phyloP scores from a whole-genome alignment of 2,888 invertebrate species.

The Acanthoscelides obtectus region DNA sequence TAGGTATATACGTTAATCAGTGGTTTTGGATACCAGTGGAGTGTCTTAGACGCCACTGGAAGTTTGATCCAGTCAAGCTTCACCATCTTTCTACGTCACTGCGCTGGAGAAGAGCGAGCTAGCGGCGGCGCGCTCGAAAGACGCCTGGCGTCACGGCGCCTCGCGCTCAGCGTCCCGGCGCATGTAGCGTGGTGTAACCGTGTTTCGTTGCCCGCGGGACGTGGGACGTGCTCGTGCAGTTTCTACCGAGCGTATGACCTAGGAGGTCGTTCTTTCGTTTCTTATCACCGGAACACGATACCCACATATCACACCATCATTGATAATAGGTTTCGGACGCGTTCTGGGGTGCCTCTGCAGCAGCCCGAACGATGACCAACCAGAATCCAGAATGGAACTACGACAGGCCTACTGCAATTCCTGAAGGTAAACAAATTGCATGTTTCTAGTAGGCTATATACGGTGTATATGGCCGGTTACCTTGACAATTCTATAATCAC shows the following conservation, averaged over 20 bases:
- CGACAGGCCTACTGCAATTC: neutral
- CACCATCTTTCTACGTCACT: neutral
- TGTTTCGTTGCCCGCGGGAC: slow-evolving; percentile 34
- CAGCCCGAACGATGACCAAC: neutral
- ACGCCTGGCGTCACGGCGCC: slow-evolving; percentile 32
- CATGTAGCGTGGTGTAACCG: slow-evolving; percentile 42
- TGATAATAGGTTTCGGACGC: slow-evolving; percentile 7
- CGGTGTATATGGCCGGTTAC: neutral
- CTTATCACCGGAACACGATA: slow-evolving; percentile 26
- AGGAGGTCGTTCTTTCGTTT: slow-evolving; percentile 19
- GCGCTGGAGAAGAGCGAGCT: slow-evolving; percentile 4
- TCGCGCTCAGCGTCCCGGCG: slow-evolving; percentile 31
- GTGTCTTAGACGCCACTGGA: neutral
- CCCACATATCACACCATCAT: slow-evolving; percentile 32
- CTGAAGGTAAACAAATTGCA: neutral
- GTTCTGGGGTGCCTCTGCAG: slow-evolving; percentile 33
- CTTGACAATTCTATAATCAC: neutral
- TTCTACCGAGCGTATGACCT: neutral
- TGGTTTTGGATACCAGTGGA: no score
- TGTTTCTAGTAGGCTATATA: neutral
- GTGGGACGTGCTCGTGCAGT: neutral
- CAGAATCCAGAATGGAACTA: neutral
- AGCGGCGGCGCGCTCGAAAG: slow-evolving; percentile 29
- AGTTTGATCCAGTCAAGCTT: neutral
- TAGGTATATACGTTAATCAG: no score